Evolutionary conservation across 2,888 invertebrate species (phyloP).

Genomic region (Branchellion lobata): DNA sequence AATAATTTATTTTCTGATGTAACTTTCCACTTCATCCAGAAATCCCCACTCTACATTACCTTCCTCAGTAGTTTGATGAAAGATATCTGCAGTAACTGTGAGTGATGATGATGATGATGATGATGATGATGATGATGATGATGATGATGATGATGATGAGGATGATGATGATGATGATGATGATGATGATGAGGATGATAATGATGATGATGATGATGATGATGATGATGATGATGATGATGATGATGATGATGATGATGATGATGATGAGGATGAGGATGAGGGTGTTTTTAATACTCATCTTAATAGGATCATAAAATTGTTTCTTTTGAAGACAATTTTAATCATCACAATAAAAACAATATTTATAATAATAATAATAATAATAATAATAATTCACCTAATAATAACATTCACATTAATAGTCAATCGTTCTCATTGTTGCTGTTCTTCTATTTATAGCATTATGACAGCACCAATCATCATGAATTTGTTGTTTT

Average conservation of each 20-base stretch:
- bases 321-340: no score
- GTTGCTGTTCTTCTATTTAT: no score
- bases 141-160: slow-evolving; percentile 16
- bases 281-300: neutral
- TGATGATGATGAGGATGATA: neutral
- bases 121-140: slow-evolving; percentile 36
- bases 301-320: neutral
- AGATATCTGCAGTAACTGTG: neutral
- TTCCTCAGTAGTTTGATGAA: neutral
- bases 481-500: no score
- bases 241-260: slow-evolving; percentile 34
- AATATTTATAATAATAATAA: no score
- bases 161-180: neutral
- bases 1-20: neutral
- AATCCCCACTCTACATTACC: neutral
- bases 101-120: neutral
- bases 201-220: slow-evolving; percentile 15
- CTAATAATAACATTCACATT: no score
- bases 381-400: no score
- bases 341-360: no score
- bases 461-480: no score
- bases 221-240: slow-evolving; percentile 37
- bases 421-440: no score
- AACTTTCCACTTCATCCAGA: neutral
- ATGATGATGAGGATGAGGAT: neutral